phyloP scores from a whole-genome alignment of 1,140 invertebrate genomes.

The Copidosoma floridanum region DNA sequence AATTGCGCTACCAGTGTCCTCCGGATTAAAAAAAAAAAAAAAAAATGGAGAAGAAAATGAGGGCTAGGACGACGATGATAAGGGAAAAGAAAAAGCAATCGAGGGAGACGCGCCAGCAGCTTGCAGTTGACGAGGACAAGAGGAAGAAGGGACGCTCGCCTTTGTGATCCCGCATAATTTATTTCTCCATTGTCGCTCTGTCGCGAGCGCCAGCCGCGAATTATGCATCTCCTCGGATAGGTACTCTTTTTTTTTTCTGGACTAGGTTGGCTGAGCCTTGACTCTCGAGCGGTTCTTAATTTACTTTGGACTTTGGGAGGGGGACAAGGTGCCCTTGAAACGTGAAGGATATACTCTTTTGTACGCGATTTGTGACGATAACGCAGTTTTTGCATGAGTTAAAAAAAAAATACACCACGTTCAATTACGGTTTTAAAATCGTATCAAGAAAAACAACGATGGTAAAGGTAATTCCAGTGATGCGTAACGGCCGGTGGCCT shows the following conservation, averaged over 20 bases:
- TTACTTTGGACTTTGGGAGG: slow-evolving; percentile 1
- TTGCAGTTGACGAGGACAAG: too few species aligned
- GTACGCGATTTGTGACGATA: too few species aligned
- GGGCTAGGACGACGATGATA: not conserved
- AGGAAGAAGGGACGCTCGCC: slow-evolving; percentile 33
- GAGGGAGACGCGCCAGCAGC: too few species aligned
- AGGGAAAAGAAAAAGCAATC: not conserved
- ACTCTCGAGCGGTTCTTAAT: slow-evolving; percentile 1
- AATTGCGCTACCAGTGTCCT: slow-evolving; percentile 47
- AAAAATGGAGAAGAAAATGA: not conserved
- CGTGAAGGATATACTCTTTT: not conserved
- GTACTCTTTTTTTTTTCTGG: slow-evolving; percentile 18
- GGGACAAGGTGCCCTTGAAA: not conserved
- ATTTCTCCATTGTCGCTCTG: slow-evolving; percentile 44
- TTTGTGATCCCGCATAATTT: slow-evolving; percentile 54
- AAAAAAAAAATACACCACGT: too few species aligned
- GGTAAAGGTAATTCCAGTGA: slow-evolving; percentile 9
- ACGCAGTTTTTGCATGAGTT: too few species aligned
- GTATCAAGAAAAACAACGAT: not conserved
- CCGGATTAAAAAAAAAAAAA: slow-evolving; percentile 42
- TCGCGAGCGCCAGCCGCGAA: slow-evolving; percentile 31
- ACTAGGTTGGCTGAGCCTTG: not conserved
- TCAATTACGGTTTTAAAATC: too few species aligned
- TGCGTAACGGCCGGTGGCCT: not conserved
- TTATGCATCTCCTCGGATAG: slow-evolving; percentile 45